Evolutionary conservation across 2,113 vertebrate species (phyloP), one percentile per base, ranked within the genome.

Genomic region (Barbus barbus): DNA sequence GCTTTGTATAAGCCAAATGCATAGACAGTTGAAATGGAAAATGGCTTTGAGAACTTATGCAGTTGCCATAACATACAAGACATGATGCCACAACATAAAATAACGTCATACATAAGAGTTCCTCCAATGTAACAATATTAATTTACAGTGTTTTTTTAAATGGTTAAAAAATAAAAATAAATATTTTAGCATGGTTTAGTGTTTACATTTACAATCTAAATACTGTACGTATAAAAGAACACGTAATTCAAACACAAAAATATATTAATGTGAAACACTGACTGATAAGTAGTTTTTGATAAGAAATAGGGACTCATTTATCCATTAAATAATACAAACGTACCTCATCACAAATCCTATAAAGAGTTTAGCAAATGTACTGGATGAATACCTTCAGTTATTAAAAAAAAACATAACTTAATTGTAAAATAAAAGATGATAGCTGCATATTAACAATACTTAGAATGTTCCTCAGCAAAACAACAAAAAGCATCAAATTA

Each of bases 121-220:
- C 31, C 36, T 38, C n/a, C 14, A 31, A 69, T 53, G 61, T 78
- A 83, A 72, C 44, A 41, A 74, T 75, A 56, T 12, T 13, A 14
- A 86, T 24, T 16, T 53, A 63, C 13, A 56, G 63, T 12, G 6
- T 53, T 7, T 51, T 38, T 46, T 28, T n/a, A n/a, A 14, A 46
- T 77, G 58, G 5, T 26, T 78, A 11, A 77, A 16, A 41, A 74
- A 74, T 48, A 24, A 9, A 51, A 80, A 61, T 28, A 46, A 83
- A 80, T 77, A 71, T 83, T 51, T 78, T 26, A 44, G 41, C 56
- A 76, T 28, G 18, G 33, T 78, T 83, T 61, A 71, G 20, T 81
- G 58, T 46, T 46, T 16, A 76, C 56, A 16, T 24, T 28, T 79
- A 58, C 24, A 24, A 31, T 61, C 16, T 48, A 22, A 77, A 83